These are phyloP conservation scores for Sander lucioperca DNA, from an alignment of 2,113 vertebrate species.

Conservation along the genomic window DNA sequence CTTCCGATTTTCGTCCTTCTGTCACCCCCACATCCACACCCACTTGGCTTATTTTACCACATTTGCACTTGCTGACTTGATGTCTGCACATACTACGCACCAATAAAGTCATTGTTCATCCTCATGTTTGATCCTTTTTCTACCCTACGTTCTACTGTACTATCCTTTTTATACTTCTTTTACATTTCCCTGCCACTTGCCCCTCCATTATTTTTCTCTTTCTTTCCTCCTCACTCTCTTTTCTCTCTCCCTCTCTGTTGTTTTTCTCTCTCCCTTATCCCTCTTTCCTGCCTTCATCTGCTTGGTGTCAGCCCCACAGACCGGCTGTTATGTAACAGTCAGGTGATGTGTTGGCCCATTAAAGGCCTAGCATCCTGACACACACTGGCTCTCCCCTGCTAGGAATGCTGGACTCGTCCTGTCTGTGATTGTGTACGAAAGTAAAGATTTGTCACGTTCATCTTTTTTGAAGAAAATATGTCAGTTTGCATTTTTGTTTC, in stretches of 20 bases:
- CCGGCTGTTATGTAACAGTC: constrained; percentile 74
- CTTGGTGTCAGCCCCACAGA: constrained; percentile 65
- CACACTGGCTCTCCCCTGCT: neutral
- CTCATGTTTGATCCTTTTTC: neutral
- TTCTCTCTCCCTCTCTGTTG: constrained; percentile 1
- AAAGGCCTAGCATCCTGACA: constrained; percentile 51
- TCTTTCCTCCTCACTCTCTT: constrained; percentile 1
- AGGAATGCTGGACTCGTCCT: neutral
- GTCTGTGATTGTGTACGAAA: neutral
- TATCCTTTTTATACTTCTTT: neutral
- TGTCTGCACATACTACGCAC: neutral
- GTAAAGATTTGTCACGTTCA: neutral
- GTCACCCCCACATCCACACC: constrained; percentile 6
- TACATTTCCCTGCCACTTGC: neutral
- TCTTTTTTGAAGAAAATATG: neutral
- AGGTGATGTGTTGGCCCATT: constrained; percentile 69
- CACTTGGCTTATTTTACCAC: constrained; percentile 23
- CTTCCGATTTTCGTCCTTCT: constrained; percentile 35
- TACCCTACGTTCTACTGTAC: neutral
- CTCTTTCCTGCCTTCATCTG: constrained; percentile 63
- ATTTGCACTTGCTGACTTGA: neutral
- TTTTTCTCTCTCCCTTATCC: constrained; percentile 26
- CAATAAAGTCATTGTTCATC: neutral
- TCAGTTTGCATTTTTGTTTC: neutral
- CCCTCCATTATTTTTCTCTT: constrained; percentile 19